A percentile compares a stretch with the other conserved stretches of the same genome.
Evolutionary conservation across 92 coral and sea anemone species (phyloP).

Genomic region (Desmophyllum pertusum): DNA sequence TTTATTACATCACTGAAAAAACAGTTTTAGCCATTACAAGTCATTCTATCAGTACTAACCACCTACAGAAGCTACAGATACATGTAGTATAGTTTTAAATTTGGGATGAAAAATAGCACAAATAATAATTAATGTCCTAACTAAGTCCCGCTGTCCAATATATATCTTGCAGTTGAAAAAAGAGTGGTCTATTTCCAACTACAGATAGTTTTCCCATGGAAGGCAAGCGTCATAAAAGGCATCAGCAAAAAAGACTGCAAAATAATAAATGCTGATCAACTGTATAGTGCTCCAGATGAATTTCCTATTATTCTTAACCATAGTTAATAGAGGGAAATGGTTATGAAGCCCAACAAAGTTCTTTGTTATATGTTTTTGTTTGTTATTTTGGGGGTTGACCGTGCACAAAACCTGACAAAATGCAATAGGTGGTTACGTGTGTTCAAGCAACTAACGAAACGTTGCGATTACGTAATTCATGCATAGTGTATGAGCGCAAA

Average conservation of each 20-base stretch:
- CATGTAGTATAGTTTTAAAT: background rate
- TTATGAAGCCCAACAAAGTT: too few relatives aligned
- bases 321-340: too few relatives aligned
- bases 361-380: too few relatives aligned
- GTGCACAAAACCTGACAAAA: too few relatives aligned
- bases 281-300: background rate
- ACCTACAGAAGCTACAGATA: background rate
- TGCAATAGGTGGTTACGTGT: too few relatives aligned
- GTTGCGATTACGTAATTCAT: too few relatives aligned
- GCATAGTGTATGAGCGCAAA: too few relatives aligned
- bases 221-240: background rate
- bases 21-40: background rate
- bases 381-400: too few relatives aligned
- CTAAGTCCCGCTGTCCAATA: background rate
- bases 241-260: background rate
- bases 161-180: background rate
- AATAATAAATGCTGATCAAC: background rate
- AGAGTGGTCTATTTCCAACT: background rate
- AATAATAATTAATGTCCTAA: background rate
- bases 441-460: too few relatives aligned
- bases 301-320: background rate
- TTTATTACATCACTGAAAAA: background rate
- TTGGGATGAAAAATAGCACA: background rate
- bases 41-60: background rate
- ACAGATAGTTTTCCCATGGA: background rate